Evolutionary conservation across 1,140 invertebrate genomes (phyloP).

Genomic region (Wiebesia pumilae): DNA sequence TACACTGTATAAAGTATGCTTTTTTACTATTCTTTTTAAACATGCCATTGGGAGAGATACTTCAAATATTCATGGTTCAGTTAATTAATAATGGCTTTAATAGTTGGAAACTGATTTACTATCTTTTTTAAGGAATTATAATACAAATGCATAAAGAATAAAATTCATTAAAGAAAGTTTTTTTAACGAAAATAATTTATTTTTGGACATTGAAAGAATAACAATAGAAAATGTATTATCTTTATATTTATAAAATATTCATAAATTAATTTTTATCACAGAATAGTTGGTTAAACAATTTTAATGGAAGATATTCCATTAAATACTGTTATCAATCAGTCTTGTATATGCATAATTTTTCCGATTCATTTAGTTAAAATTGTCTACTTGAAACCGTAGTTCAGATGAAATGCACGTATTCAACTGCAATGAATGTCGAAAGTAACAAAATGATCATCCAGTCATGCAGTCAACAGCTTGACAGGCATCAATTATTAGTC

Average conservation of each 20-base stretch:
- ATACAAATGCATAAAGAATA: neutral
- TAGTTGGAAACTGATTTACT: no score
- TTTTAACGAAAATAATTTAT: neutral
- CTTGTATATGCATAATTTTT: neutral
- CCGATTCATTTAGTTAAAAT: neutral
- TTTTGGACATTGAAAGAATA: neutral
- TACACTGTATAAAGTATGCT: no score
- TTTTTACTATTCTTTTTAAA: no score
- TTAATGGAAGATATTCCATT: constrained; percentile 13
- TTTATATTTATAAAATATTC: neutral
- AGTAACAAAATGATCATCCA: neutral
- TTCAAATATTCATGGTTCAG: no score
- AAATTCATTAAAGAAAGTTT: neutral
- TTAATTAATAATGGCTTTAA: no score
- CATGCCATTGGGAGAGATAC: no score
- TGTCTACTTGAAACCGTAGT: neutral
- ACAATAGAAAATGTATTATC: neutral
- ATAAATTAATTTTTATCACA: constrained; percentile 23
- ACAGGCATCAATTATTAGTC: neutral
- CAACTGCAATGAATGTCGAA: neutral
- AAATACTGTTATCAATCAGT: constrained; percentile 6
- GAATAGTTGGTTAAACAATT: neutral
- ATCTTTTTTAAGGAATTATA: no score
- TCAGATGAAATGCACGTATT: neutral
- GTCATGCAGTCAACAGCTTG: constrained; percentile 2